Percentiles rank a stretch among this genome's conserved stretches.
Conservation (phyloP, 2,113 vertebrate genomes). For the Emydura subglobosa region DNA sequence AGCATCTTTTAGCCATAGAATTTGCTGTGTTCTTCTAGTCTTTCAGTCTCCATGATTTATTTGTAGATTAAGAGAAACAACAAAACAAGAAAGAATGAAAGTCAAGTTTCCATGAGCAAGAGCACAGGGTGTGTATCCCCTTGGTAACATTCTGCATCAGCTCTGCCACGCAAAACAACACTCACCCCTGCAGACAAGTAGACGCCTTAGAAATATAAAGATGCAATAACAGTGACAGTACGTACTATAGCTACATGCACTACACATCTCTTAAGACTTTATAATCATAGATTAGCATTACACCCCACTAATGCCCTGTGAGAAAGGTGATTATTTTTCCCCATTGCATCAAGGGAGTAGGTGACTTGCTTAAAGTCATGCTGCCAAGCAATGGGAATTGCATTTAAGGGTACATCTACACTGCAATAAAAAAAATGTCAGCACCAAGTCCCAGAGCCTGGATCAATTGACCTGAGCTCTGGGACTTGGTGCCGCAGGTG, state of each 20-base stretch:
- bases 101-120: neutral
- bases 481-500: too few relatives aligned
- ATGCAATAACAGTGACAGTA: neutral
- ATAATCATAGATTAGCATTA: neutral
- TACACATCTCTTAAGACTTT: neutral
- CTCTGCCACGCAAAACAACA: slow-evolving; percentile 7
- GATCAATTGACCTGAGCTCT: too few relatives aligned
- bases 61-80: neutral
- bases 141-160: neutral
- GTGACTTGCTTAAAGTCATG: neutral
- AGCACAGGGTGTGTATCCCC: neutral
- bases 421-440: neutral
- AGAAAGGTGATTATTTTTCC: neutral
- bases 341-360: neutral
- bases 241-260: slow-evolving; percentile 5
- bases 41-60: neutral
- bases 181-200: slow-evolving; percentile 2
- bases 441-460: too few relatives aligned
- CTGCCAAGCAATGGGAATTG: neutral
- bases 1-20: neutral
- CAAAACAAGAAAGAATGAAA: neutral
- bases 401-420: neutral
- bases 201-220: slow-evolving; percentile 26
- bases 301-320: neutral
- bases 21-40: neutral